phyloP scores from a whole-genome alignment of 2,797 vertebrate species.

The Huso huso region DNA sequence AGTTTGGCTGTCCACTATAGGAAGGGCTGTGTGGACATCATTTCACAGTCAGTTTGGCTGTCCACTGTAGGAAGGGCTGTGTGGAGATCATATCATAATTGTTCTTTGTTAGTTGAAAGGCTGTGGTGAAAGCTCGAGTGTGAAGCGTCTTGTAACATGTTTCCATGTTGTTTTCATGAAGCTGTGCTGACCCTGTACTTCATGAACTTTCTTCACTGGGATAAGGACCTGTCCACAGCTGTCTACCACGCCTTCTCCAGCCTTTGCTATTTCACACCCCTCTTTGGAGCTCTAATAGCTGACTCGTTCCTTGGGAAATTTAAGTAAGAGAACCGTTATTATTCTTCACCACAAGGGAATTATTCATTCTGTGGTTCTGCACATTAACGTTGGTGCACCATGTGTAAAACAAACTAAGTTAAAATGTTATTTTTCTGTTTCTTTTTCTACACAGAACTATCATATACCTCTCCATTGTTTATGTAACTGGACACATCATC shows the following conservation, averaged over 20 bases:
- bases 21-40: too few relatives aligned
- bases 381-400: too few relatives aligned
- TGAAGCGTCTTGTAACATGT: not conserved
- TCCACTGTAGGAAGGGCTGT: too few relatives aligned
- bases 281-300: slow-evolving; percentile 85
- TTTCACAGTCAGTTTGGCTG: too few relatives aligned
- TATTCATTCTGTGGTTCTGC: too few relatives aligned
- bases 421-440: too few relatives aligned
- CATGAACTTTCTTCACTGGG: slow-evolving; percentile 82
- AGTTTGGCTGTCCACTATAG: not conserved
- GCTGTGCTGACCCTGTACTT: slow-evolving; percentile 91
- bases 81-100: too few relatives aligned
- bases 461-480: slow-evolving; percentile 87
- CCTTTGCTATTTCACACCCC: slow-evolving; percentile 90
- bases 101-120: not conserved
- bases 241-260: slow-evolving; percentile 89
- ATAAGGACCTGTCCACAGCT: slow-evolving; percentile 79
- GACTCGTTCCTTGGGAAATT: slow-evolving; percentile 95
- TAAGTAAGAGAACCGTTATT: slow-evolving; percentile 61
- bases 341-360: not conserved
- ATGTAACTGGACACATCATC: slow-evolving; percentile 84
- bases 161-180: slow-evolving; percentile 33
- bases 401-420: too few relatives aligned
- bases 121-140: too few relatives aligned
- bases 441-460: slow-evolving; percentile 71